Evolutionary conservation across 2,113 vertebrate species (phyloP).

Genomic region (Blennius ocellaris): DNA sequence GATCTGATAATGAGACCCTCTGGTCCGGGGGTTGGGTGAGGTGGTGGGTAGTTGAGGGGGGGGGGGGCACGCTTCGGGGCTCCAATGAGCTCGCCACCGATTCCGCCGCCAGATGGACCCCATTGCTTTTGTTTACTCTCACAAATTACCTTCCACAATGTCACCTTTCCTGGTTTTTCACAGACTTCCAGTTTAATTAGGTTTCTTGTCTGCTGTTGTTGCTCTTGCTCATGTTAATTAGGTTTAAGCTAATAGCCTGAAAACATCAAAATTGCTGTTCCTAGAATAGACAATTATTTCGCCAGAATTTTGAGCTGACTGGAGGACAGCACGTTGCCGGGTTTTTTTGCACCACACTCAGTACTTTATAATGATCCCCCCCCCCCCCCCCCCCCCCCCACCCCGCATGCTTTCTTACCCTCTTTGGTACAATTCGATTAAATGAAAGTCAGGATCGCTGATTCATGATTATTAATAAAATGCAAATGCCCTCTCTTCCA

Average conservation of each 20-base stretch:
- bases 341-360: not conserved
- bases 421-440: slow-evolving; percentile 40
- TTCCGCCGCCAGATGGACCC: slow-evolving; percentile 64
- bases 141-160: slow-evolving; percentile 74
- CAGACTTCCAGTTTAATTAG: slow-evolving; percentile 72
- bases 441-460: slow-evolving; percentile 57
- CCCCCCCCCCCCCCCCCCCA: not conserved
- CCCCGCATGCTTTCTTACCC: not conserved
- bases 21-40: too few species aligned
- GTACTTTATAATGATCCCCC: slow-evolving; percentile 19
- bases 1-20: slow-evolving; percentile 52
- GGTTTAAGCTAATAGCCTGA: slow-evolving; percentile 61
- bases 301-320: slow-evolving; percentile 31
- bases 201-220: slow-evolving; percentile 66
- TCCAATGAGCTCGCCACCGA: slow-evolving; percentile 14
- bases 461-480: slow-evolving; percentile 72
- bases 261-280: slow-evolving; percentile 50
- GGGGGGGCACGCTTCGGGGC: not conserved
- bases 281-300: slow-evolving; percentile 54
- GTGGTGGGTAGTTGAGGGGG: too few species aligned
- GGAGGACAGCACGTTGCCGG: slow-evolving; percentile 21
- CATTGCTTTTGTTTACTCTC: slow-evolving; percentile 70
- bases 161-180: slow-evolving; percentile 70
- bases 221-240: slow-evolving; percentile 70
- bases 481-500: slow-evolving; percentile 60